These are phyloP conservation scores for Gorsachius magnificus DNA, from an alignment of 2,797 vertebrate species.

Conservation along the genomic window DNA sequence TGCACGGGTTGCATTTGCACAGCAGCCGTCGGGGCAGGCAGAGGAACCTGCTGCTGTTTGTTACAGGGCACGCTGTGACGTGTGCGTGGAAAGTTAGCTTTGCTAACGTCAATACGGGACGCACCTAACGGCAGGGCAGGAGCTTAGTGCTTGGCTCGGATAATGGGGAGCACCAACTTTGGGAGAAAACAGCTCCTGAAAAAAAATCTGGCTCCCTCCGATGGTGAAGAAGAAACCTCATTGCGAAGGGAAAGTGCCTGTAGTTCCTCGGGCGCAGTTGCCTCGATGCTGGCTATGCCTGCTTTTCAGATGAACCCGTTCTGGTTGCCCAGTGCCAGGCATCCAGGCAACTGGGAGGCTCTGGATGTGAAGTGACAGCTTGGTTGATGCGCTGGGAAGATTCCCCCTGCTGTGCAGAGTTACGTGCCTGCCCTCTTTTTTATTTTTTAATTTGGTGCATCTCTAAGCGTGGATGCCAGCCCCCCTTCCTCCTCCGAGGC, in stretches of 20 bases:
- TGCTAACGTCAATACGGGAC: not conserved
- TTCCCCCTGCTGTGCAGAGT: not conserved
- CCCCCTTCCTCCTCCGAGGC: not conserved
- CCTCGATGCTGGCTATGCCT: not conserved
- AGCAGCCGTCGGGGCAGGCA: rapidly evolving
- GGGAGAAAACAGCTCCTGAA: not conserved
- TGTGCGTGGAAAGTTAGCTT: rapidly evolving
- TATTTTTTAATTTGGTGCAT: not conserved
- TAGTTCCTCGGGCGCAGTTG: not conserved
- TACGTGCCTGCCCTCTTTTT: not conserved
- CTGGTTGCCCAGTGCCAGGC: not conserved
- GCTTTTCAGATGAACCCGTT: not conserved
- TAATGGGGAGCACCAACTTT: rapidly evolving
- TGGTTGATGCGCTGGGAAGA: not conserved
- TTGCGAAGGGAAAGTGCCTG: not conserved
- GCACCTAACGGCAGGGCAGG: not conserved
- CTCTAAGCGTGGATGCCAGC: not conserved
- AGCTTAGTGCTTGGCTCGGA: not conserved
- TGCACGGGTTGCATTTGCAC: not conserved
- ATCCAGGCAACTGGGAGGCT: not conserved
- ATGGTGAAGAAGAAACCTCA: not conserved
- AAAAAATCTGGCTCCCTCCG: slow-evolving; percentile 27
- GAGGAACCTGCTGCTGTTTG: rapidly evolving
- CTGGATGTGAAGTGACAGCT: not conserved
- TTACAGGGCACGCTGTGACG: rapidly evolving